Percentiles rank a stretch among this genome's conserved stretches.
Conservation (phyloP, 2,888 invertebrate genomes). For the Drosophila fungiperda region DNA sequence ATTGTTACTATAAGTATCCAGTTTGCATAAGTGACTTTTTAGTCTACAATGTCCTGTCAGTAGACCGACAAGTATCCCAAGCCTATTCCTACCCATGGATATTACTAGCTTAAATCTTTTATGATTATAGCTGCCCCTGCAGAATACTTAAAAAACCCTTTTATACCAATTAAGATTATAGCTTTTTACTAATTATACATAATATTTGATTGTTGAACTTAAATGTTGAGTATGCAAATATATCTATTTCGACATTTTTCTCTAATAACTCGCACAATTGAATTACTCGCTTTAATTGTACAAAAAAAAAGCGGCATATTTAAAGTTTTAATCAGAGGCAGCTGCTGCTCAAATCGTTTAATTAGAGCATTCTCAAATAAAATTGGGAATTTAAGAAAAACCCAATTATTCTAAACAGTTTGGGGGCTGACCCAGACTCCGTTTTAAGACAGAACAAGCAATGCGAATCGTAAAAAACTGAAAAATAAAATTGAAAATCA, state of each 20-base stretch:
- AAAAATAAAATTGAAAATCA: conserved; percentile 51
- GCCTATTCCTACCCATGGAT: no score
- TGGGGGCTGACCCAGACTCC: background rate
- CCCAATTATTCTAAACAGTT: conserved; percentile 61
- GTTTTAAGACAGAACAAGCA: background rate
- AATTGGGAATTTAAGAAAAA: conserved; percentile 24
- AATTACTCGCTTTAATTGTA: background rate
- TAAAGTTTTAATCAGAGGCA: conserved; percentile 5
- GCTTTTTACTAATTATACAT: background rate
- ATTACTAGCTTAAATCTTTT: no score
- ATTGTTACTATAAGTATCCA: no score
- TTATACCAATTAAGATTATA: background rate
- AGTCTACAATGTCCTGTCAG: no score
- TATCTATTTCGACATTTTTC: background rate
- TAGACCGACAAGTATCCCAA: no score
- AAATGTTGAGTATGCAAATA: background rate
- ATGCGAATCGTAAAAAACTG: conserved; percentile 10
- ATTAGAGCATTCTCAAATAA: conserved; percentile 44
- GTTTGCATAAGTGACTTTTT: no score
- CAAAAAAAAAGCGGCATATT: background rate
- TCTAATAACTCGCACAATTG: background rate
- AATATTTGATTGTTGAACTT: background rate
- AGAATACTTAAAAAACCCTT: no score
- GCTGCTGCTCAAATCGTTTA: conserved; percentile 40
- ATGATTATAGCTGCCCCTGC: no score